Evolutionary conservation across 2,888 invertebrate genomes (phyloP).

Genomic region (Drosophila maculinotata): DNA sequence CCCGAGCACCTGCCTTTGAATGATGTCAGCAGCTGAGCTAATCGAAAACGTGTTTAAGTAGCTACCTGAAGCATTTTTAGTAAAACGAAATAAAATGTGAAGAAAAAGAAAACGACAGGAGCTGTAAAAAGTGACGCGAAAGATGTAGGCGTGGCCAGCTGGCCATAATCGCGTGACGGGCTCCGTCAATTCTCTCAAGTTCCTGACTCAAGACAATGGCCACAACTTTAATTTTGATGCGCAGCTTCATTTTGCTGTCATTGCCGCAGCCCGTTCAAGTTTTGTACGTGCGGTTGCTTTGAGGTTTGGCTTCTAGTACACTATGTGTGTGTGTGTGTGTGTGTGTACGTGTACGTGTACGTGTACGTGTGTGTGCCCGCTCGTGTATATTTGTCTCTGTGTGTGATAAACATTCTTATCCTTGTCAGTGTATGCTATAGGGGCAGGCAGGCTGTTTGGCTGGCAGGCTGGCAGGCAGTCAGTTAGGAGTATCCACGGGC

Average conservation of each 20-base stretch:
- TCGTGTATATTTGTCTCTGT: constrained; percentile 37
- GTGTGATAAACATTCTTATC: constrained; percentile 81
- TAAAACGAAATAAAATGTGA: constrained; percentile 58
- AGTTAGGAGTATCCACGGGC: constrained; percentile 68
- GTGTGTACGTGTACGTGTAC: constrained; percentile 5
- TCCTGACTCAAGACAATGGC: constrained; percentile 48
- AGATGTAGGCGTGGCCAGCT: constrained; percentile 18
- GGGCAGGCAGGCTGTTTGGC: constrained; percentile 6
- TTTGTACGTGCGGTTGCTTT: constrained; percentile 78
- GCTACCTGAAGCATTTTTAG: constrained; percentile 77
- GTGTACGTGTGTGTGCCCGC: constrained; percentile 14
- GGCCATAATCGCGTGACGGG: constrained; percentile 41
- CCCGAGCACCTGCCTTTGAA: constrained; percentile 34
- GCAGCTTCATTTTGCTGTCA: constrained; percentile 62
- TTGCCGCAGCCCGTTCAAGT: constrained; percentile 68
- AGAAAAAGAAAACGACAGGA: constrained; percentile 15
- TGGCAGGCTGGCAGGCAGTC: constrained; percentile 27
- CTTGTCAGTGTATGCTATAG: constrained; percentile 50
- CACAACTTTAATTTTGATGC: constrained; percentile 54
- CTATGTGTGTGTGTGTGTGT: constrained; percentile 7
- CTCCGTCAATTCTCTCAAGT: constrained; percentile 47
- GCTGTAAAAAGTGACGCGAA: not conserved
- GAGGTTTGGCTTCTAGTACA: constrained; percentile 63
- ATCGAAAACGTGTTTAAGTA: constrained; percentile 83
- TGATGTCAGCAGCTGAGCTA: constrained; percentile 69